Base-by-base conservation (phyloP, 2,113 vertebrate species). In the Tragelaphus strepsiceros region DNA sequence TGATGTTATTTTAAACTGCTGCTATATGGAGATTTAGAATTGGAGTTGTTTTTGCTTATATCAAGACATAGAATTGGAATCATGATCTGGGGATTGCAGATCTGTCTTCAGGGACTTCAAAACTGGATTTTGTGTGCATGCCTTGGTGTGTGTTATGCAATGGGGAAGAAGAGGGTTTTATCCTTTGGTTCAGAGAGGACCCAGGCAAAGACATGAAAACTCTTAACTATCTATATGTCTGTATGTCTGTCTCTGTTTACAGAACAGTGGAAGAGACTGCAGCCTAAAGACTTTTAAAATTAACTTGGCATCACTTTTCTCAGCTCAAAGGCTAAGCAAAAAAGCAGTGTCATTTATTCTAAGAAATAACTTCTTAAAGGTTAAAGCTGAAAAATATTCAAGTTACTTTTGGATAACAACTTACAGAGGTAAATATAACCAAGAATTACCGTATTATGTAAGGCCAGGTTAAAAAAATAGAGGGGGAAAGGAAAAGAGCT, bases 131-230 rank as follows among this genome's bases (percentile, higher is more conserved):
- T 95, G 90, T 95, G 89, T 97, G 96, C 84, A 71, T 97, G 96
- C 35, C 87, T 96, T 97, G 83, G 97, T 98, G 97, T 97, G 92
- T 97, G 98, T 99, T 99, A 99, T 61, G 98, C 99, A 99, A 99
- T 98, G 98, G 98, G 97, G 92, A 96, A 96, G 98, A 98, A 98
- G 98, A 98, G 96, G 98, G 93, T 94, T 98, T 95, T 97, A 92
- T 98, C 97, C 92, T 98, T 98, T 97, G 95, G 87, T 97, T 98
- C 96, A 85, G 97, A 98, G 97, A 98, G 96, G 91, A 98, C 95
- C 97, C 90, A 95, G 97, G 97, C 96, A 97, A 96, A 98, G 97
- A 91, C 95, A 98, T 62, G 92, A 94, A 97, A 98, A 98, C 98
- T 98, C 98, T 94, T 98, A 98, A 96, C 95, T 0, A 32, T 98